A percentile compares a stretch with the other conserved stretches of the same genome.
Evolutionary conservation across 2,113 vertebrate species (phyloP).

Genomic region (Morone saxatilis): DNA sequence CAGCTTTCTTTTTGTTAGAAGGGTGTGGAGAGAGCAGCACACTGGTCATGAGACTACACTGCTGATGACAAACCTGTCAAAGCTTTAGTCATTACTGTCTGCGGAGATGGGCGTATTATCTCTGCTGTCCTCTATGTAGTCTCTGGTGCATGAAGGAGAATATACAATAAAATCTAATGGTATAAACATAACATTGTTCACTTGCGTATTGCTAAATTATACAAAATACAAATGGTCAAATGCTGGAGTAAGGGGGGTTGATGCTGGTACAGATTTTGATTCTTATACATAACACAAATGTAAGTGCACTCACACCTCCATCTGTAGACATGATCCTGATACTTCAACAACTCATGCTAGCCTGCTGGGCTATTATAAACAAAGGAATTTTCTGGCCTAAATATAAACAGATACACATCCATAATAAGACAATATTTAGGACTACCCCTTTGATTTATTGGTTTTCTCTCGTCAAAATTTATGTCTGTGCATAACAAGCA

Average conservation of each 20-base stretch:
- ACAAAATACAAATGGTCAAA: neutral
- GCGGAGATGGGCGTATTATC: conserved; percentile 13
- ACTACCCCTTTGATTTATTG: neutral
- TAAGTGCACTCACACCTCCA: neutral
- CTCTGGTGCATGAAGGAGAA: neutral
- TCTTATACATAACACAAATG: neutral
- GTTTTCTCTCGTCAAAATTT: neutral
- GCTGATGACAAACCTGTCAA: conserved; percentile 18
- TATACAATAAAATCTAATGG: neutral
- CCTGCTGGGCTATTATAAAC: neutral
- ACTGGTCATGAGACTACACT: neutral
- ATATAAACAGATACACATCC: neutral
- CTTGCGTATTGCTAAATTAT: neutral
- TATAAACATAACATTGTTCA: neutral
- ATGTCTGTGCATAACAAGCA: conserved; percentile 3
- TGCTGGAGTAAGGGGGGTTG: neutral
- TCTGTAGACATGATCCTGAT: conserved; percentile 8
- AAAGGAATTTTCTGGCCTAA: neutral
- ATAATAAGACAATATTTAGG: neutral
- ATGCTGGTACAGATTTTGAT: neutral
- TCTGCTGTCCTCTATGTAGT: neutral
- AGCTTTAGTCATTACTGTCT: conserved; percentile 13
- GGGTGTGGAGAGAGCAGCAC: neutral
- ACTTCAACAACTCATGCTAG: neutral
- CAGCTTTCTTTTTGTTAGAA: neutral